Conservation (phyloP, 2,113 vertebrate genomes). For the Burhinus bistriatus region DNA sequence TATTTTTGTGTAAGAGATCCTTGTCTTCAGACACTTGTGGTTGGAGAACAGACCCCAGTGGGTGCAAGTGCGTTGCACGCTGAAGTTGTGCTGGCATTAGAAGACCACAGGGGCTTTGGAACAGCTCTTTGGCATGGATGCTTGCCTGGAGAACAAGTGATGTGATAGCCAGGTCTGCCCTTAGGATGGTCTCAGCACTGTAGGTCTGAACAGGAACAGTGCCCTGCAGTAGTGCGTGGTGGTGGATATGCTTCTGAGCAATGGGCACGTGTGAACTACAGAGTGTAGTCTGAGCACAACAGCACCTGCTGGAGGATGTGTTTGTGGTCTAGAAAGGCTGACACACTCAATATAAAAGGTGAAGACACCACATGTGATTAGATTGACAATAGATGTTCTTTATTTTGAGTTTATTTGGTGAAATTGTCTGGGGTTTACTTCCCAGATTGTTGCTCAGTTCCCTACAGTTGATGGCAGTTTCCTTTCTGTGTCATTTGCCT, state of each 20-base stretch:
- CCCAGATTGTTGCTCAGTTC: neutral
- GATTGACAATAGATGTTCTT: neutral
- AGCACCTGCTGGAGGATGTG: neutral
- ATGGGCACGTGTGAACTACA: rapidly evolving
- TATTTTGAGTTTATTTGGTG: neutral
- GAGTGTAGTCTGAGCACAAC: rapidly evolving
- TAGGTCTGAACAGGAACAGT: neutral
- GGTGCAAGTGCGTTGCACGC: neutral
- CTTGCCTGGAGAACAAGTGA: neutral
- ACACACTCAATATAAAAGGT: neutral
- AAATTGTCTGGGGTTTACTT: neutral
- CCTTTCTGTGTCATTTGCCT: neutral
- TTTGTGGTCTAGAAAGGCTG: neutral
- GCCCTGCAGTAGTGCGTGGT: rapidly evolving
- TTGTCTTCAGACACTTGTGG: neutral
- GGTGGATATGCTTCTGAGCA: neutral
- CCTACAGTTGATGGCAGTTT: neutral
- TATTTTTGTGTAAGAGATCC: neutral
- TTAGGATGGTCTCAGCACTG: neutral
- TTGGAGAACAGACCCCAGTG: neutral
- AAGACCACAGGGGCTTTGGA: neutral
- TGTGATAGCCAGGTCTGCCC: neutral
- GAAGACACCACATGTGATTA: neutral
- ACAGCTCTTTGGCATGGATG: neutral
- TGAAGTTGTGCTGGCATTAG: neutral